Percentiles rank a stretch among this genome's conserved stretches.
These are phyloP conservation scores for Caenorhabditis japonica DNA, from an alignment of 2,888 invertebrate species.

Conservation along the genomic window DNA sequence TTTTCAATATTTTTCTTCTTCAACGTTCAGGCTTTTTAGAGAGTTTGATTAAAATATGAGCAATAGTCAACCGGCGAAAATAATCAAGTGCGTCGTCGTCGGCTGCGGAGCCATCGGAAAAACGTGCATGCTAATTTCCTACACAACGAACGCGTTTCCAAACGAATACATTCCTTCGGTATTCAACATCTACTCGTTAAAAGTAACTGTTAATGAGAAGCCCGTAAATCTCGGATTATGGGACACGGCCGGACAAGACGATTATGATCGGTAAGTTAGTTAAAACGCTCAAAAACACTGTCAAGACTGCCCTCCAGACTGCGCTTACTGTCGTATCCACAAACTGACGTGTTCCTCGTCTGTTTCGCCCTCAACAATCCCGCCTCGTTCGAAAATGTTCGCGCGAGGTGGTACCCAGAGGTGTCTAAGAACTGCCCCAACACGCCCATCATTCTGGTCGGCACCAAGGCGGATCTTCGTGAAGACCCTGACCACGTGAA, in stretches of 20 bases:
- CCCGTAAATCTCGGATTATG: slow-evolving; percentile 72
- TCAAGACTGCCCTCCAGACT: too few species aligned
- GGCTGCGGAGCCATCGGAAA: slow-evolving; percentile 81
- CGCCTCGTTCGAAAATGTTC: slow-evolving; percentile 98
- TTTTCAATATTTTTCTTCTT: background rate
- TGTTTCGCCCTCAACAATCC: slow-evolving; percentile 99
- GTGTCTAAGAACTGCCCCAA: slow-evolving; percentile 99
- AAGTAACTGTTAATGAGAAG: slow-evolving; percentile 76
- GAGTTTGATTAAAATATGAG: background rate
- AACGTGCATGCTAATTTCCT: slow-evolving; percentile 95
- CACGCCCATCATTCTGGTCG: slow-evolving; percentile 96
- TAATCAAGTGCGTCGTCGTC: slow-evolving; percentile 99
- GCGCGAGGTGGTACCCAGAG: slow-evolving; percentile 99
- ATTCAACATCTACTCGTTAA: slow-evolving; percentile 74
- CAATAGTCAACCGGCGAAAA: slow-evolving; percentile 82
- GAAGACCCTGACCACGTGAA: slow-evolving; percentile 91
- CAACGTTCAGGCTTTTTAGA: too few species aligned
- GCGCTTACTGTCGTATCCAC: slow-evolving; percentile 69
- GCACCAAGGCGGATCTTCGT: slow-evolving; percentile 96
- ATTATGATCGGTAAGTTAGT: slow-evolving; percentile 56
- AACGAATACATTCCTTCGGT: slow-evolving; percentile 99
- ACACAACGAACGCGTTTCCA: slow-evolving; percentile 99
- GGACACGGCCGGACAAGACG: slow-evolving; percentile 76
- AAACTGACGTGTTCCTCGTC: slow-evolving; percentile 82
- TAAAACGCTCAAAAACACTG: too few species aligned